phyloP scores from a whole-genome alignment of 2,888 invertebrate species.

The Acronicta leporina region DNA sequence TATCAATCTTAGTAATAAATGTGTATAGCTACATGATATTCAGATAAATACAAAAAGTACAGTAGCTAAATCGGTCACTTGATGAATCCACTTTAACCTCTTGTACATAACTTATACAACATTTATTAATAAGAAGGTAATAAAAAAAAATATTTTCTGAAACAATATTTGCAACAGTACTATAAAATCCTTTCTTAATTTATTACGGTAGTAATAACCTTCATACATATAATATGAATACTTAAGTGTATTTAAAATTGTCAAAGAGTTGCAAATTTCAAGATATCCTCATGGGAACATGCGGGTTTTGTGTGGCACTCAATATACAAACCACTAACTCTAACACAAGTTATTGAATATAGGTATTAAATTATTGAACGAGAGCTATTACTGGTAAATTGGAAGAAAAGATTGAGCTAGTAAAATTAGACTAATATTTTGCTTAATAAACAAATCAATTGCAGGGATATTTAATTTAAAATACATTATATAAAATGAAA shows the following conservation, averaged over 20 bases:
- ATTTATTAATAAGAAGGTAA: not conserved
- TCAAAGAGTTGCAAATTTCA: not conserved
- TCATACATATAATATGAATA: conserved; percentile 10
- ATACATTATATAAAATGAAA: conserved; percentile 34
- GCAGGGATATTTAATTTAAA: conserved; percentile 26
- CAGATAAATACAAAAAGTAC: too few relatives aligned
- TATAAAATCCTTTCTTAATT: conserved; percentile 20
- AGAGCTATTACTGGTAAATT: conserved; percentile 42
- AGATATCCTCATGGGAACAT: conserved; percentile 1
- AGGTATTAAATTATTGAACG: conserved; percentile 30
- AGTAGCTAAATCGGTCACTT: too few relatives aligned
- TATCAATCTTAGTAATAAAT: too few relatives aligned
- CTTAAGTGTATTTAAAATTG: not conserved
- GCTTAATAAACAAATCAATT: conserved; percentile 21
- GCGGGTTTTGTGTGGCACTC: not conserved
- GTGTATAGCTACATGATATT: too few relatives aligned
- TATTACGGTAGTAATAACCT: not conserved
- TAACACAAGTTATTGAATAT: conserved; percentile 12
- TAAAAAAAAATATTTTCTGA: conserved; percentile 13
- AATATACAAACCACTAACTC: conserved; percentile 13
- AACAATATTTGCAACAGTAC: conserved; percentile 26
- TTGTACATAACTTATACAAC: too few relatives aligned
- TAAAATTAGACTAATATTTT: conserved; percentile 38
- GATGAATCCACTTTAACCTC: too few relatives aligned
- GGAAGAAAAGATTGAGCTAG: conserved; percentile 64